Evolutionary conservation across 1,140 invertebrate genomes (phyloP).

Genomic region (Anadara kagoshimensis): DNA sequence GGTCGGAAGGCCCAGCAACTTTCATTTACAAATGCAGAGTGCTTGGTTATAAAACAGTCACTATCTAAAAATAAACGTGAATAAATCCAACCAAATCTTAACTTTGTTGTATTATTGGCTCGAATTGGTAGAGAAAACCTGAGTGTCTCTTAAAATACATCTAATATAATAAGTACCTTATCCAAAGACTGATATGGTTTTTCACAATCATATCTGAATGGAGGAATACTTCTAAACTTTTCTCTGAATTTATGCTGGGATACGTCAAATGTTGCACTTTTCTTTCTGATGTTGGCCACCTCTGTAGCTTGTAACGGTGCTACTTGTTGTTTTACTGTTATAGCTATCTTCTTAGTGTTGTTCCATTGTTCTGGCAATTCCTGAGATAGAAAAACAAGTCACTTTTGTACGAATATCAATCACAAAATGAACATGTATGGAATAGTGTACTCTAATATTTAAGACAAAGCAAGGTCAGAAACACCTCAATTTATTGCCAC

Average conservation of each 20-base stretch:
- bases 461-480: not conserved
- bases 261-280: slow-evolving; percentile 89
- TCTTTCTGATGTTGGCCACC: slow-evolving; percentile 90
- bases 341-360: slow-evolving; percentile 93
- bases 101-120: too few species aligned
- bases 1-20: too few species aligned
- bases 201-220: slow-evolving; percentile 85
- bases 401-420: not conserved
- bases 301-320: slow-evolving; percentile 95
- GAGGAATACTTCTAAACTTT: slow-evolving; percentile 80
- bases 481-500: not conserved
- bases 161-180: slow-evolving; percentile 74
- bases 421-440: not conserved
- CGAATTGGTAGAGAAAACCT: too few species aligned
- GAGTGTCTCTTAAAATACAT: too few species aligned
- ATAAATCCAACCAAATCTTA: too few species aligned
- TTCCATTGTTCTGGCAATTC: slow-evolving; percentile 97
- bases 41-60: too few species aligned
- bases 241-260: slow-evolving; percentile 90
- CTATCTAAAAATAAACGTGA: too few species aligned
- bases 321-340: slow-evolving; percentile 94
- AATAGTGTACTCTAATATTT: not conserved
- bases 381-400: slow-evolving; percentile 72
- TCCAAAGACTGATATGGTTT: slow-evolving; percentile 87
- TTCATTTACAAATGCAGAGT: too few species aligned